phyloP scores from a whole-genome alignment of 1,140 invertebrate species.

The Plectus sambesii region DNA sequence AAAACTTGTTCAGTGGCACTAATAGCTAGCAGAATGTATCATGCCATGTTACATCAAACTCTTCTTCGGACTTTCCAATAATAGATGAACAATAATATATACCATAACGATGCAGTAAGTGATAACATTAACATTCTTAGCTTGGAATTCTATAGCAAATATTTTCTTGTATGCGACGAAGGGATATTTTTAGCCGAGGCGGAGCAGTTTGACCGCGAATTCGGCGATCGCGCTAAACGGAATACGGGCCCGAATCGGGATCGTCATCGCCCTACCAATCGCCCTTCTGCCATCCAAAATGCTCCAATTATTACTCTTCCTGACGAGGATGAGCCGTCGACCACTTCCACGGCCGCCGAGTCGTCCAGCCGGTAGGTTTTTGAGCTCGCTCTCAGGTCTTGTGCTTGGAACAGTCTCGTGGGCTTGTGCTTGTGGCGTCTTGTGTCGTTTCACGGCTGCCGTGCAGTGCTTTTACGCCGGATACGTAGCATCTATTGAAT shows the following conservation, averaged over 20 bases:
- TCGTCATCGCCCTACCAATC: not conserved
- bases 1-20: no score
- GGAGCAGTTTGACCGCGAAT: conserved; percentile 35
- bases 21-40: no score
- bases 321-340: conserved; percentile 35
- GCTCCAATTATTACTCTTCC: conserved; percentile 31
- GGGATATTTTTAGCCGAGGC: conserved; percentile 33
- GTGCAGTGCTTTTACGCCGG: no score
- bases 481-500: no score
- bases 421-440: no score
- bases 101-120: no score
- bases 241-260: conserved; percentile 15
- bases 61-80: conserved; percentile 15
- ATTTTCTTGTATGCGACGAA: not conserved
- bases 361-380: no score
- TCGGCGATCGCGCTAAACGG: conserved; percentile 31
- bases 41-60: conserved; percentile 9
- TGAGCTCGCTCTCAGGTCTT: no score
- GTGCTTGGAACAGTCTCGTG: no score
- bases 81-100: not conserved
- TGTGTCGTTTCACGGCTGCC: no score
- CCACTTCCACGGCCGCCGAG: no score
- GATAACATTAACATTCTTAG: conserved; percentile 14
- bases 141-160: conserved; percentile 1
- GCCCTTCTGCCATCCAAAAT: conserved; percentile 14